Evolutionary conservation across 2,797 vertebrate genomes (phyloP), one percentile per base, ranked within the genome.

Genomic region (Leptodactylus fallax): DNA sequence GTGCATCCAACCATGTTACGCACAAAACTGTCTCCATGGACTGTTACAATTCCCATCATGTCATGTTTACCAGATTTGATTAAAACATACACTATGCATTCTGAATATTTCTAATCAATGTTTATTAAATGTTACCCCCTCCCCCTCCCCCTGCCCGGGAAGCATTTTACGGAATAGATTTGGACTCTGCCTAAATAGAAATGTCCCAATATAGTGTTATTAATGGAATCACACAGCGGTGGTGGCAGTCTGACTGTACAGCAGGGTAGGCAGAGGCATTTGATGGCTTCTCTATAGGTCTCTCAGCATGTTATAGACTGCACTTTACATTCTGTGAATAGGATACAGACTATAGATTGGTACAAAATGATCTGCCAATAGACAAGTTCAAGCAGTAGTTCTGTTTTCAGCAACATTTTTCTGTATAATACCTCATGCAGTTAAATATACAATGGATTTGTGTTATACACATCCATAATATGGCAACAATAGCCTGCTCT

Each of bases 31-130:
- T 77, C 74, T 53, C 74, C 74, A 51, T 8, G 74, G 74, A 77
- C 74, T 77, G 47, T 14, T 51, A 77, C 74, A 77, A 77, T 77
- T 77, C 74, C 74, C 74, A 77, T 77, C 74, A 77, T 77, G 74
- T 77, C 49, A 77, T 77, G 74, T 77, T 77, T 53, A 77, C 74
- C 74, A 77, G 53, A 77, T 77, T 23, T 77, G 74, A 77, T 77
- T 77, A 77, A 77, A 77, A 53, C 74, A 58, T 79, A 80, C 23
- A 60, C 23, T 80, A 36, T 56, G 23, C 23, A 80, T 80, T 60
- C 55, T 60, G 55, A 47, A 5, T 16, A 21, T 10, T 36, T 71
- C 74, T 67, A 77, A 77, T 77, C 74, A 53, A 77, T 77, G 74
- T 77, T 77, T 77, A 77, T 77, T 77, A 77, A 77, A 53, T 53